phyloP scores from a whole-genome alignment of 2,113 vertebrate genomes.

The Corydoras sp. region DNA sequence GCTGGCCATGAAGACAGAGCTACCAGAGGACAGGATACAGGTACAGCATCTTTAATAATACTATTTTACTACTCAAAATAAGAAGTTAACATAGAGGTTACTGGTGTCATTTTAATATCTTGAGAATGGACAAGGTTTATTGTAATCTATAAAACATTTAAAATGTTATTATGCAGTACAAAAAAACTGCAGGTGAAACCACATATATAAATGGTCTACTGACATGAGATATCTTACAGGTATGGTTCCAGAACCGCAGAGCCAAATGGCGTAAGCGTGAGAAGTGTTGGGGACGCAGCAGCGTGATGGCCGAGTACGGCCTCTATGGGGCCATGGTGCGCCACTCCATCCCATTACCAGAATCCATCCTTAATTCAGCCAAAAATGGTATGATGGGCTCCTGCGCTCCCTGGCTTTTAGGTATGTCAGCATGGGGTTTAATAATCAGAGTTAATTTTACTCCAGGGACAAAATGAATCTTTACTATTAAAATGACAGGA shows the following conservation, averaged over 20 bases:
- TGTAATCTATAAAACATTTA: too few species aligned
- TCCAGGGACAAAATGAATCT: too few species aligned
- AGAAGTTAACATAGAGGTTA: too few species aligned
- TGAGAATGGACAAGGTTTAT: too few species aligned
- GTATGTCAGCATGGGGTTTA: constrained; percentile 64
- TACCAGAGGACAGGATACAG: constrained; percentile 94
- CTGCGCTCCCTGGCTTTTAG: constrained; percentile 90
- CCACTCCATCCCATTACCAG: constrained; percentile 88
- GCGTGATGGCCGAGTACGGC: constrained; percentile 91
- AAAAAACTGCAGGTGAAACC: too few species aligned
- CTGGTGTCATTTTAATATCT: too few species aligned
- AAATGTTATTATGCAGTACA: too few species aligned
- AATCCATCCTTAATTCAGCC: constrained; percentile 83
- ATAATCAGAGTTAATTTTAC: too few species aligned
- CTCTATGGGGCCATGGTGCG: constrained; percentile 95
- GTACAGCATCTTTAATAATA: constrained; percentile 49
- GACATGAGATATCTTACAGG: constrained; percentile 57
- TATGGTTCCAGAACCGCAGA: constrained; percentile 95
- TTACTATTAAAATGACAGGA: too few species aligned
- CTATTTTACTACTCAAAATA: too few species aligned
- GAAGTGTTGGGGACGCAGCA: constrained; percentile 95
- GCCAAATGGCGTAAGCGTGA: constrained; percentile 94
- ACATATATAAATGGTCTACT: neutral
- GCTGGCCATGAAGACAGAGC: constrained; percentile 89
- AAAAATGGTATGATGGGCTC: constrained; percentile 82